Evolutionary conservation across 2,888 invertebrate species (phyloP), one percentile per base, ranked within the genome.

Genomic region (Oscheius sp.): DNA sequence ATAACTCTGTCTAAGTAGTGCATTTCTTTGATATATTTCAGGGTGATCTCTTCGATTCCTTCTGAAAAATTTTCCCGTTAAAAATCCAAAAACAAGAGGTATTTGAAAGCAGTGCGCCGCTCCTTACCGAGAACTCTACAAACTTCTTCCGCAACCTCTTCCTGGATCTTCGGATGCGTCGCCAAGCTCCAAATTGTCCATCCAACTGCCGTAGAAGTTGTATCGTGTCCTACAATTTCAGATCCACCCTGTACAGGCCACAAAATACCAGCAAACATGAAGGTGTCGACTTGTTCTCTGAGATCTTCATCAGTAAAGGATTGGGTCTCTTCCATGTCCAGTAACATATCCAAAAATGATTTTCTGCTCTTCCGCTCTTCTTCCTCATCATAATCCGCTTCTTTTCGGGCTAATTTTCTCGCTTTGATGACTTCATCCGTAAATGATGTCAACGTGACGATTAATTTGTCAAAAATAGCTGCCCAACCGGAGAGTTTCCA

Each of bases 301-400:
- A 91, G 89, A 70, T 90, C 90, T 2, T 86, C 84, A 69, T 88
- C 84, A 0, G 89, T 87, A 46, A 91, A 81, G 1, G 84, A 82
- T n/a, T 87, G 82, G 23, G 87, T 87, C 16, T 88, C 84, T 23
- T 88, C 84, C 75, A 89, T 86, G 69, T 89, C 87, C 35, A 91
- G 83, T 25, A 91, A 81, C 84, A 91, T 86, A 82, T 91, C 91
- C 68, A 91, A 85, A 80, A 90, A 91, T 5, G 90, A 90, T 43
- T 78, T 77, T 45, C 73, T 76, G 52, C 41, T 55, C 41, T 16
- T 29, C 29, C 9, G 9, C 16, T 63, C 35, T 13, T 43, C 29
- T 43, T 5, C 43, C 6, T 52, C 52, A 0, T 12, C 29, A 29
- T 52, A 13, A 27, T 18, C 21, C 12, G 27, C 58, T 13, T 43